Evolutionary conservation across 2,113 vertebrate genomes (phyloP).

Genomic region (Anolis carolinensis): DNA sequence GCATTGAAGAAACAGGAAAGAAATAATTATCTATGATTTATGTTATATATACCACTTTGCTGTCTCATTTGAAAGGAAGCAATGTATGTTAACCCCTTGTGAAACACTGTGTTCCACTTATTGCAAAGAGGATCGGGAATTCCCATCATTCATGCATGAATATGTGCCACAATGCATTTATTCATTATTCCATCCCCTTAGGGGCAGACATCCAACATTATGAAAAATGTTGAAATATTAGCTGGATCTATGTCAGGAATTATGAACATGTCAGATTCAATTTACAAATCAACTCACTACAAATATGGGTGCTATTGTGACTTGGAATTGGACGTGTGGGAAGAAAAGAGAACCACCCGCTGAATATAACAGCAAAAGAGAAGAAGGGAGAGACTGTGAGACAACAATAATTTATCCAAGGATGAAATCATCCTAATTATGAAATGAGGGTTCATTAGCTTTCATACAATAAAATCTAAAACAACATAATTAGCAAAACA

Average conservation of each 20-base stretch:
- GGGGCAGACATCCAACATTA: neutral
- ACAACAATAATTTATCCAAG: neutral
- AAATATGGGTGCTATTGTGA: neutral
- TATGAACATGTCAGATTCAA: neutral
- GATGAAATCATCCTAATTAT: neutral
- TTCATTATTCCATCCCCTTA: conserved; percentile 1
- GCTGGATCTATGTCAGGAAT: neutral
- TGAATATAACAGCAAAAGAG: too few relatives aligned
- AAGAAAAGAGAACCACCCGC: neutral
- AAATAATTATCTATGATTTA: conserved; percentile 56
- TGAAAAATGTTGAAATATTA: neutral
- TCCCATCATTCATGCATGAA: conserved; percentile 1
- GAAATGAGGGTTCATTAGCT: too few relatives aligned
- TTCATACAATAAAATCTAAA: too few relatives aligned
- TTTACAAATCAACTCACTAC: neutral
- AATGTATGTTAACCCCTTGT: conserved; percentile 30
- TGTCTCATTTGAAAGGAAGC: conserved; percentile 28
- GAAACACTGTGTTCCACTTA: conserved; percentile 42
- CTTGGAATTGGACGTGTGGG: neutral
- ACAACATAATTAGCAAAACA: too few relatives aligned
- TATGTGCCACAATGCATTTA: conserved; percentile 18
- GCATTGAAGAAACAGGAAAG: conserved; percentile 43
- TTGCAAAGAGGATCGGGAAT: conserved; percentile 16
- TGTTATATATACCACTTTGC: conserved; percentile 40
- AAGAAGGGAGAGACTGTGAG: neutral